These are phyloP conservation scores for Zaprionus capensis DNA, from an alignment of 1,140 invertebrate species.

Conservation along the genomic window DNA sequence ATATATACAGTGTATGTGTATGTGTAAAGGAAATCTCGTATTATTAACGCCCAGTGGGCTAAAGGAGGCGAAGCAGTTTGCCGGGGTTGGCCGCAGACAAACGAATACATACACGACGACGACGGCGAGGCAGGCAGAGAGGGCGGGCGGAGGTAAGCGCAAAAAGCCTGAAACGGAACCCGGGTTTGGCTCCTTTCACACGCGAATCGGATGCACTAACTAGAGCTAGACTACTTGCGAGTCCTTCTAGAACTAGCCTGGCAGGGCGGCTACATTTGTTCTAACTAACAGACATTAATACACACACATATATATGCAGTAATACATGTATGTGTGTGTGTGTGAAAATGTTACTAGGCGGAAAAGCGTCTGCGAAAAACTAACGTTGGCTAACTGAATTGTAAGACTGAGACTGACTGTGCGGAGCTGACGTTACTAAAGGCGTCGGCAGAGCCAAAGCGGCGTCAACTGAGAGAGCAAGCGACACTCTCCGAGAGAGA, in stretches of 20 bases:
- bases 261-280: slow-evolving; percentile 34
- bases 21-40: slow-evolving; percentile 20
- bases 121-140: slow-evolving; percentile 34
- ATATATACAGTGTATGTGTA: slow-evolving; percentile 7
- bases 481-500: slow-evolving; percentile 47
- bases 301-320: slow-evolving; percentile 21
- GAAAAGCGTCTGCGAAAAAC: slow-evolving; percentile 82
- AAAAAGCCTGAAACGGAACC: slow-evolving; percentile 15
- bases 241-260: slow-evolving; percentile 25
- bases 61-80: slow-evolving; percentile 31
- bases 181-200: slow-evolving; percentile 15
- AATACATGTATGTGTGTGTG: slow-evolving; percentile 23
- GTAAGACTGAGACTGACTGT: slow-evolving; percentile 57
- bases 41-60: slow-evolving; percentile 39
- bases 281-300: neutral
- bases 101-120: slow-evolving; percentile 52
- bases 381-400: slow-evolving; percentile 80
- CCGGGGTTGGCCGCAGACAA: slow-evolving; percentile 56
- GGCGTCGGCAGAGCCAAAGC: slow-evolving; percentile 72
- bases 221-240: slow-evolving; percentile 19
- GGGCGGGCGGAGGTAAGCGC: slow-evolving; percentile 25
- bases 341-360: slow-evolving; percentile 72
- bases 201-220: slow-evolving; percentile 6
- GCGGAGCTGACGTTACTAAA: slow-evolving; percentile 60
- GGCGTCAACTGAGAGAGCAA: slow-evolving; percentile 42